Conservation (phyloP, 2,888 invertebrate genomes). For the Ennomos quercinarius region DNA sequence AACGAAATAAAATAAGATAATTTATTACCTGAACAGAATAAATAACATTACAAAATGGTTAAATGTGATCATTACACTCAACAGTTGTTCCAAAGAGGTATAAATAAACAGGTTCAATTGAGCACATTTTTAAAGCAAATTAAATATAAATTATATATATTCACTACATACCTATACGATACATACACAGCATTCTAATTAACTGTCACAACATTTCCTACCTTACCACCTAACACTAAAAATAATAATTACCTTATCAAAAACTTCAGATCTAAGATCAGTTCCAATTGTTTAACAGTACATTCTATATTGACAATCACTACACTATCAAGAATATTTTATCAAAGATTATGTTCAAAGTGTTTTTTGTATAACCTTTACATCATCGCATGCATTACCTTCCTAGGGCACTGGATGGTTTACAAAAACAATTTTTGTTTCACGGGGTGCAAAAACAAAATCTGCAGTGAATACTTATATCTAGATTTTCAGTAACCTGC, state of each 20-base stretch:
- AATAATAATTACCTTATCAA: background rate
- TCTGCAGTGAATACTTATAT: too few species aligned
- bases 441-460: too few species aligned
- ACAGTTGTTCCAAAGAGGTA: conserved; percentile 2
- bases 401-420: too few species aligned
- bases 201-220: conserved; percentile 10
- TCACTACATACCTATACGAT: conserved; percentile 2
- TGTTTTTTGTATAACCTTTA: background rate
- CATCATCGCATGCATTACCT: background rate
- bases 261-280: conserved; percentile 32
- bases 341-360: conserved; percentile 3
- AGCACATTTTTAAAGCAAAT: conserved; percentile 27
- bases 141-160: background rate
- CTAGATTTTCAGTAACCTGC: too few species aligned
- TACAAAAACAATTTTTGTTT: too few species aligned
- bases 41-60: conserved; percentile 5
- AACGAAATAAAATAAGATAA: conserved; percentile 4
- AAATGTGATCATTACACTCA: conserved; percentile 7
- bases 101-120: conserved; percentile 30
- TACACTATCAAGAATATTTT: conserved; percentile 11
- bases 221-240: conserved; percentile 4
- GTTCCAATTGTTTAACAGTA: conserved; percentile 18
- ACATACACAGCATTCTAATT: conserved; percentile 2
- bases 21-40: conserved; percentile 10
- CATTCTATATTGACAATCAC: conserved; percentile 23